A percentile compares a stretch with the other conserved stretches of the same genome.
Conservation (phyloP, 2,888 invertebrate species). For the Rhodophaea formosa region DNA sequence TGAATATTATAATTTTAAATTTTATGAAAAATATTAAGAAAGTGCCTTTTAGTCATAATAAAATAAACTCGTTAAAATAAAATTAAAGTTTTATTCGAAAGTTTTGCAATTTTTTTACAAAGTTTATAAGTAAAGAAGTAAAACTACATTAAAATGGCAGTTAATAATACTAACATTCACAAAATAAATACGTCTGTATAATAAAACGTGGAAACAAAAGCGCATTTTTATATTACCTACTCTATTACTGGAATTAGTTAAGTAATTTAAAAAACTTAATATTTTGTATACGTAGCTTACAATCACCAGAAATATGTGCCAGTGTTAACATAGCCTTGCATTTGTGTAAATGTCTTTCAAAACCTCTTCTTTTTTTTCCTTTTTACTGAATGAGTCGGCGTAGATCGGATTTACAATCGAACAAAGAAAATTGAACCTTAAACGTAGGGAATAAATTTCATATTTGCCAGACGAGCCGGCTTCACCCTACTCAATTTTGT, state of each 20-base stretch:
- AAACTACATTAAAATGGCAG: constrained; percentile 37
- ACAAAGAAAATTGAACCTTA: no score
- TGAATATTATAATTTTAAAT: no score
- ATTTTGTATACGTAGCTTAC: background rate
- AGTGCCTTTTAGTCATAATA: constrained; percentile 8
- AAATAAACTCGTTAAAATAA: no score
- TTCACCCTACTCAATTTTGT: no score
- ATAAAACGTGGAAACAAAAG: constrained; percentile 33
- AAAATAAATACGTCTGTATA: constrained; percentile 22
- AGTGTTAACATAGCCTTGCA: no score
- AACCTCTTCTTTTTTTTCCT: no score
- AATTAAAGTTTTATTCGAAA: background rate
- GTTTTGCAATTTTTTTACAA: background rate
- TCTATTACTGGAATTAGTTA: constrained; percentile 9
- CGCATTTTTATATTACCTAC: constrained; percentile 21
- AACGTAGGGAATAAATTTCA: no score
- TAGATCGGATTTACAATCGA: no score
- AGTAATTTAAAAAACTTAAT: background rate
- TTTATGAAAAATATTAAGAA: background rate
- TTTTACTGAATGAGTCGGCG: no score
- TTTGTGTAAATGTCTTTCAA: no score
- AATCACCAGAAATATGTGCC: no score
- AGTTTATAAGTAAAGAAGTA: constrained; percentile 21
- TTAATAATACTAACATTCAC: constrained; percentile 36
- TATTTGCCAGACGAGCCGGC: no score